phyloP scores from a whole-genome alignment of 2,113 vertebrate species.

The Alexandromys fortis region DNA sequence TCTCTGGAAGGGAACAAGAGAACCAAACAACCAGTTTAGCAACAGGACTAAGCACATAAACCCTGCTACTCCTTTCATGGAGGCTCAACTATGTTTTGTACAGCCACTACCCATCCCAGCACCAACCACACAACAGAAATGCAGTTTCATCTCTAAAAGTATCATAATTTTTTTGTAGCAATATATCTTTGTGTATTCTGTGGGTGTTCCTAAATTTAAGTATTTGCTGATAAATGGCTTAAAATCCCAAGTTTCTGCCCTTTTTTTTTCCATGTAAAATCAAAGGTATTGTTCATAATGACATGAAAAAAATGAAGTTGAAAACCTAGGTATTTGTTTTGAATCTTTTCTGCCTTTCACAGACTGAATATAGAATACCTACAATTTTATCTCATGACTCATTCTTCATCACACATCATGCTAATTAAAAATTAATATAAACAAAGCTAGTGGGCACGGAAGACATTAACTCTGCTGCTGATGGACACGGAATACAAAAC shows the following conservation, averaged over 20 bases:
- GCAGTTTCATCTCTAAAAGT: background rate
- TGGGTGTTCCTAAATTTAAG: background rate
- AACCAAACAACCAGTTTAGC: conserved; percentile 3
- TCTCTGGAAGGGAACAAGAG: conserved; percentile 25
- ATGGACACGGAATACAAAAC: background rate
- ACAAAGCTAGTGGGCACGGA: background rate
- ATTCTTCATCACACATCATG: background rate
- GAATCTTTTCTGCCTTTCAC: background rate
- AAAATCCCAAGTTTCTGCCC: background rate
- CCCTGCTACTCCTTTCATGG: background rate
- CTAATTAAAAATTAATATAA: conserved; percentile 40
- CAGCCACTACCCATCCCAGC: background rate
- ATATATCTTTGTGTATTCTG: background rate
- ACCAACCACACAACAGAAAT: background rate
- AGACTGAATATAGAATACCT: conserved; percentile 9
- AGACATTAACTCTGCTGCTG: conserved; percentile 15
- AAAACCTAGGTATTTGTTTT: conserved; percentile 32
- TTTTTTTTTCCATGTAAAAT: conserved; percentile 18
- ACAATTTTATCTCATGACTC: background rate
- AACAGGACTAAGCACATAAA: background rate
- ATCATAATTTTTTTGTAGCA: background rate
- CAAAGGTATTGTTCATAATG: background rate
- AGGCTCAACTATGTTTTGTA: background rate
- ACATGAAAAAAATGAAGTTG: background rate
- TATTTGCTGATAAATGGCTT: background rate